Evolutionary conservation across 2,113 vertebrate genomes (phyloP), one percentile per base, ranked within the genome.

Genomic region (Albula goreensis): DNA sequence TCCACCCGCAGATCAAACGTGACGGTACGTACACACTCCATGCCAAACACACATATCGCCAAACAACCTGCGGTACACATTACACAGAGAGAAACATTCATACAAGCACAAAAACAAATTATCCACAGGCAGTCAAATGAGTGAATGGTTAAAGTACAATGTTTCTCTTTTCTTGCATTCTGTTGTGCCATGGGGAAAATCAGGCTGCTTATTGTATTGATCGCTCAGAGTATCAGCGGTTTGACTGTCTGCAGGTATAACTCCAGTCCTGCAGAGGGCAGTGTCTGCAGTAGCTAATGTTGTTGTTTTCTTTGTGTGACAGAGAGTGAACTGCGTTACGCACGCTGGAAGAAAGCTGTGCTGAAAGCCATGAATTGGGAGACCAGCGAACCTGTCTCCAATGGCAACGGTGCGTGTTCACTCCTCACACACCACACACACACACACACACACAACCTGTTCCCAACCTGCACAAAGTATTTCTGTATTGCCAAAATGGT

Each of bases 311-410:
- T 87, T 52, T 60, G n/a, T 74, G 70, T 74, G 83, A 89, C 91
- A 99, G 98, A 99, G 95, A 99, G 98, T 6, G 97, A 99, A 90
- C 96, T 94, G 91, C 97, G 97, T 85, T 99, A 96, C 81, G 96
- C 96, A 84, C 97, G 97, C 0, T 99, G 98, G 98, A 99, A 99
- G 94, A 98, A 98, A 92, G 98, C 98, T 7, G 98, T 99, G 63
- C 93, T 96, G 94, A 97, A 95, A 80, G 96, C 97, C 90, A 98
- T 99, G 96, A 97, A 95, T 90, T 99, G 98, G 98, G 97, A 96
- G 91, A 96, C 95, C 79, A 90, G 95, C 53, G 96, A 97, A 60
- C 86, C 94, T 56, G 81, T 94, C 83, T 85, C 91, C 92, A 94
- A 94, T 10, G 91, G 95, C 93, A 96, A 96, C 56, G 93, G 95